Conservation (phyloP, 2,888 invertebrate genomes). For the Stictocephala bisonia region DNA sequence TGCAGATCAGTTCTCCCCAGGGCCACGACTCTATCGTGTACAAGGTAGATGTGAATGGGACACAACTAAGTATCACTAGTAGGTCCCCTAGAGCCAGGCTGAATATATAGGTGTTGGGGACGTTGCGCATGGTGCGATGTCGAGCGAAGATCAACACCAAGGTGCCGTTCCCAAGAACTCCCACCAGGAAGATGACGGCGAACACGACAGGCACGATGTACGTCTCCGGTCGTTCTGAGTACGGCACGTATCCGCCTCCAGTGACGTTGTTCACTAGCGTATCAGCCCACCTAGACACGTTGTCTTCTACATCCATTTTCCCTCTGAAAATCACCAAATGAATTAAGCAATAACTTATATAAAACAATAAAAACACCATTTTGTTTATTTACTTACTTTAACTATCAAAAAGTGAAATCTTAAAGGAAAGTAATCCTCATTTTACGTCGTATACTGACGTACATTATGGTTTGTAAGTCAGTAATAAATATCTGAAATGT, state of each 20-base stretch:
- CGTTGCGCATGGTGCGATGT: conserved; percentile 89
- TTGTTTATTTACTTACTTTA: no score
- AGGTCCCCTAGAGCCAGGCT: conserved; percentile 70
- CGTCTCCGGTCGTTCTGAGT: conserved; percentile 81
- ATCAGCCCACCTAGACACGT: no score
- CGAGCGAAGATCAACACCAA: conserved; percentile 85
- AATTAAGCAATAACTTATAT: no score
- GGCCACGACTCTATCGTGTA: conserved; percentile 92
- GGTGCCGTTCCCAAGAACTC: conserved; percentile 89
- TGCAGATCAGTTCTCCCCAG: conserved; percentile 85
- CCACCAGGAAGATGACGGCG: conserved; percentile 86
- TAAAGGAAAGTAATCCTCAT: no score
- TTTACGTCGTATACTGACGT: no score
- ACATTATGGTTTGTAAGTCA: no score
- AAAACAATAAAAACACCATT: no score
- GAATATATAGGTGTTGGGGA: conserved; percentile 80
- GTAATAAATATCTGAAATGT: no score
- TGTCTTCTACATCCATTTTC: no score
- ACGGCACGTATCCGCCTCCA: conserved; percentile 78
- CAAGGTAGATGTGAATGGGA: conserved; percentile 86
- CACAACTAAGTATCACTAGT: conserved; percentile 80
- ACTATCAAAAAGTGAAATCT: no score
- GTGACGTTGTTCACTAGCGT: no score
- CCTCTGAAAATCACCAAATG: no score
- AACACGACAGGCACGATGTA: conserved; percentile 89